Evolutionary conservation across 2,797 vertebrate genomes (phyloP).

Genomic region (Simalia tracyae): DNA sequence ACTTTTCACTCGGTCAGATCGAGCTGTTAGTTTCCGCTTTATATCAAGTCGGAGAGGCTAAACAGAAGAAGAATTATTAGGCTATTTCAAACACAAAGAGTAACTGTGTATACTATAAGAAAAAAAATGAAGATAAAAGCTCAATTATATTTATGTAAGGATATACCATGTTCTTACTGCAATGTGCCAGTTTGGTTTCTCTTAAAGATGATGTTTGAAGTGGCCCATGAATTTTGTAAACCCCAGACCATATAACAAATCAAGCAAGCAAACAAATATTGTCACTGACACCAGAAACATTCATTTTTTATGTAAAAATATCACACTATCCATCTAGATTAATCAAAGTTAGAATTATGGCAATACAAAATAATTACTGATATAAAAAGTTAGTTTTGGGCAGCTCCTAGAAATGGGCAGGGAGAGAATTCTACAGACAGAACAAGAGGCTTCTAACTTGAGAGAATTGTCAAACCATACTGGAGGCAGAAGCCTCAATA

Average conservation of each 20-base stretch:
- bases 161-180: not conserved
- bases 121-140: not conserved
- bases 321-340: no score
- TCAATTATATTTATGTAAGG: not conserved
- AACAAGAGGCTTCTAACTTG: not conserved
- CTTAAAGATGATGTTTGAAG: not conserved
- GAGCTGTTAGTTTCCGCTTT: constrained; percentile 94
- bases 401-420: not conserved
- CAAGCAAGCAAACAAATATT: not conserved
- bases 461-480: not conserved
- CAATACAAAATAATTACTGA: no score
- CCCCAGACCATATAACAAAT: not conserved
- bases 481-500: not conserved
- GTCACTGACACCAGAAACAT: not conserved
- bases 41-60: constrained; percentile 98
- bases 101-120: not conserved
- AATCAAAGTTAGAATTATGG: not conserved
- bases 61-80: not conserved
- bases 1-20: constrained; percentile 96
- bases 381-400: not conserved
- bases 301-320: not conserved
- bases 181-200: not conserved
- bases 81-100: not conserved
- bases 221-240: not conserved
- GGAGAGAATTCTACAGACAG: not conserved